These are phyloP conservation scores for Clavelina lepadiformis DNA, from an alignment of 23 tunicate genomes.

Conservation along the genomic window DNA sequence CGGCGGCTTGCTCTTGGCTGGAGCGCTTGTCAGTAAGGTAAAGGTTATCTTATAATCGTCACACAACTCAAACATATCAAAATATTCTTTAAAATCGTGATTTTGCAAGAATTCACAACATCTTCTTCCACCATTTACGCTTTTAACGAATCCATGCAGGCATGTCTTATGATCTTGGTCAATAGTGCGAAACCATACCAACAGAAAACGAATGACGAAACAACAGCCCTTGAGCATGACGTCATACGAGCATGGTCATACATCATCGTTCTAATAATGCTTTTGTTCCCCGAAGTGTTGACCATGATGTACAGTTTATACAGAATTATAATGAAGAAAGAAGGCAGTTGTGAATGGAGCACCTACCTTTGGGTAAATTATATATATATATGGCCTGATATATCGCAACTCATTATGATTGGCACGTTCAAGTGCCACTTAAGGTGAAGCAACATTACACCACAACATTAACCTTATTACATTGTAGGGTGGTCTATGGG, in stretches of 20 bases:
- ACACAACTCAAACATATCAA: too few relatives aligned
- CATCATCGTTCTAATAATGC: constrained; percentile 42
- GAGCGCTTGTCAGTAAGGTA: constrained; percentile 62
- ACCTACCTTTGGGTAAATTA: constrained; percentile 55
- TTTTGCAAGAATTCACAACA: background rate
- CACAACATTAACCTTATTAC: background rate
- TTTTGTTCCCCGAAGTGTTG: constrained; percentile 71
- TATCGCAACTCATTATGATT: background rate
- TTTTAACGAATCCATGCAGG: constrained; percentile 15
- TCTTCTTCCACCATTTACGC: background rate
- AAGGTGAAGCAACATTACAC: background rate
- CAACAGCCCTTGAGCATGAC: constrained; percentile 6
- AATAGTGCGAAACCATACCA: constrained; percentile 59
- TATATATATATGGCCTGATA: too few relatives aligned
- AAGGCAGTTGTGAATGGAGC: constrained; percentile 5
- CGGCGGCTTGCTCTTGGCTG: constrained; percentile 58
- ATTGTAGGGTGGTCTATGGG: constrained; percentile 67
- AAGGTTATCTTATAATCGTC: too few relatives aligned
- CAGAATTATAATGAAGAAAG: constrained; percentile 61
- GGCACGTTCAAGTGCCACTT: background rate
- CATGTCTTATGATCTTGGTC: constrained; percentile 39
- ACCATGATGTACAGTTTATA: constrained; percentile 67
- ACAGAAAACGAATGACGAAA: background rate
- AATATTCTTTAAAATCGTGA: too few relatives aligned
- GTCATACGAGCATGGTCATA: constrained; percentile 40